Evolutionary conservation across 2,888 invertebrate species (phyloP), one percentile per base, ranked within the genome.

Genomic region (Stegana nigrithorax): DNA sequence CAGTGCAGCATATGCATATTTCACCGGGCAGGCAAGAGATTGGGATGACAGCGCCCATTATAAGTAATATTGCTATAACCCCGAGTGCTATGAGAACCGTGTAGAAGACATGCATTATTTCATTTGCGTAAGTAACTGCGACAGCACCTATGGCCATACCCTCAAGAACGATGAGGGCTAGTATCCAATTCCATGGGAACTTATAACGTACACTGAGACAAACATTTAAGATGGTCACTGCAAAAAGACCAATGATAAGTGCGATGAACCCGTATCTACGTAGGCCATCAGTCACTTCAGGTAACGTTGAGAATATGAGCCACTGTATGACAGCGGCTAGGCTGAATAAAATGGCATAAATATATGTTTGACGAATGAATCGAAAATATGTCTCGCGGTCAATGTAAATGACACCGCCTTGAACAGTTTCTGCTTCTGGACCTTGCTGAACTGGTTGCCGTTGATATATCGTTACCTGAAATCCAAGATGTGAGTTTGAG

Each of bases 171-270:
- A 32, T 23, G 8, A 36, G 7, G 7, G 53, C n/a, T 2, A 55
- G 23, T 10, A 55, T 21, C 53, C 53, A 55, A 36, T 55, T 55
- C 3, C 32, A n/a, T 4, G 53, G 53, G 36, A 55, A 55, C 12
- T 19, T 14, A 21, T 19, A 21, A 12, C 53, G 36, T 19, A 23
- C 19, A 19, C 21, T 29, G 8, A 21, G 5, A n/a, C n/a, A 36
- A 1, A 21, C 2, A 21, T 36, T 36, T 8, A 55, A 21, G 10
- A 32, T n/a, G 12, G 23, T 21, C 2, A 55, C 4, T 1, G 21
- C 6, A 8, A 36, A 12, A 5, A 55, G 2, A 2, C 39, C 39
- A n/a, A 39, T 6, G n/a, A 39, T 1, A 14, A 39, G 17, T 1
- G 39, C 8, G 4, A 39, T 39, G 14, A n/a, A 39, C 5, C 8